phyloP scores from a whole-genome alignment of 2,797 vertebrate genomes.

The Bradypodion ventrale region DNA sequence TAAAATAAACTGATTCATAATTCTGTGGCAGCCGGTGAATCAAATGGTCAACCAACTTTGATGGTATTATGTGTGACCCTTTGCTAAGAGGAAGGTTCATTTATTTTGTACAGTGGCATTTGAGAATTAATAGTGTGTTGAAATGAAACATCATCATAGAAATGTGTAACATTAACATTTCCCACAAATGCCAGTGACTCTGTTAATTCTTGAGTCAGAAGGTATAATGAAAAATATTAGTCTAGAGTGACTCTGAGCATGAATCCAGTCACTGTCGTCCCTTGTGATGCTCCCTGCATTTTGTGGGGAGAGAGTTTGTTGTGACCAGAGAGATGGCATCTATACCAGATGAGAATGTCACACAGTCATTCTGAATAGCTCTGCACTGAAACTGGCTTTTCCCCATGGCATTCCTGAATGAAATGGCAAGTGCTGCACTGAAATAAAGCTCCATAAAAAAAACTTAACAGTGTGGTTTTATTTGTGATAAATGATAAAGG shows the following conservation, averaged over 20 bases:
- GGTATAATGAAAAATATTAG: neutral
- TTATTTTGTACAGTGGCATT: neutral
- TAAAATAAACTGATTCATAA: neutral
- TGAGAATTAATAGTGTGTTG: neutral
- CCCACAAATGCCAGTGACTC: neutral
- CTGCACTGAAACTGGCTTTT: neutral
- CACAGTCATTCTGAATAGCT: neutral
- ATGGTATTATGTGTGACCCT: neutral
- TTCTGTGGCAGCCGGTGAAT: neutral
- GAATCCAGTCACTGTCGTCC: neutral
- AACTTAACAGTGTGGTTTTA: neutral
- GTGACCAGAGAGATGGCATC: neutral
- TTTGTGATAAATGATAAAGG: slow-evolving; percentile 27
- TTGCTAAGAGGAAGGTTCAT: neutral
- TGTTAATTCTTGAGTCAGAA: neutral
- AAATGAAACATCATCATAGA: slow-evolving; percentile 16
- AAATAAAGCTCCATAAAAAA: slow-evolving; percentile 6
- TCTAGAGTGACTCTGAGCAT: neutral
- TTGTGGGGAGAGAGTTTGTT: neutral
- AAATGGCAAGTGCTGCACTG: neutral
- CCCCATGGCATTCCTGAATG: neutral
- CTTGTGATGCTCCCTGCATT: neutral
- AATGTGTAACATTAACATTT: slow-evolving; percentile 20
- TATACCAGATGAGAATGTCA: slow-evolving; percentile 17
- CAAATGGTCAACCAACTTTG: slow-evolving; percentile 6